These are phyloP conservation scores for Natator depressus DNA, from an alignment of 2,113 vertebrate species.

Conservation along the genomic window DNA sequence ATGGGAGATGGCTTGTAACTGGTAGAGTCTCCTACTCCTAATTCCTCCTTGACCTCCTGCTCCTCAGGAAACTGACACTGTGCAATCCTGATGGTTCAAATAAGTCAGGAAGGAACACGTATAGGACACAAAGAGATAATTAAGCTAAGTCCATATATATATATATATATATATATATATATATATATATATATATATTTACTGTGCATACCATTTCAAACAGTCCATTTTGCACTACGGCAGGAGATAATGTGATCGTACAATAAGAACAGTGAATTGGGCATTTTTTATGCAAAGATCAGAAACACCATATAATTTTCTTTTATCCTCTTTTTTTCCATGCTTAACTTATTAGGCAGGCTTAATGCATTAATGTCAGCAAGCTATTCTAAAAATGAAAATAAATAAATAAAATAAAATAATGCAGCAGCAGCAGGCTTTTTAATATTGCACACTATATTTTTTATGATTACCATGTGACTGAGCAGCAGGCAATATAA, in stretches of 20 bases:
- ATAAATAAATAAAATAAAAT: background rate
- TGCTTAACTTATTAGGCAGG: background rate
- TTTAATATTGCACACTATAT: background rate
- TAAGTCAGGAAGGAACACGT: background rate
- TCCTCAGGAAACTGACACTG: background rate
- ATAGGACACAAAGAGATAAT: background rate
- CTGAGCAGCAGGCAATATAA: background rate
- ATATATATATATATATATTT: no score
- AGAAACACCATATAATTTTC: background rate
- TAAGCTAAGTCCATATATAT: background rate
- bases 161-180: no score
- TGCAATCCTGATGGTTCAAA: background rate
- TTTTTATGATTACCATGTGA: background rate
- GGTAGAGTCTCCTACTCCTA: background rate
- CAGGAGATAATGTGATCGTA: background rate
- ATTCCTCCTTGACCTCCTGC: background rate
- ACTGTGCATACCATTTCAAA: background rate
- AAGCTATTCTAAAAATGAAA: background rate
- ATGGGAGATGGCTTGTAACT: background rate
- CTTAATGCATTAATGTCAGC: background rate
- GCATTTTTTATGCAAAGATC: background rate
- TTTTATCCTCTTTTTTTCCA: background rate
- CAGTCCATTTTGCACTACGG: background rate
- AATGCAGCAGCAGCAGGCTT: background rate
- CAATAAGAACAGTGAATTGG: background rate